phyloP scores from a whole-genome alignment of 2,113 vertebrate species.

The Ailuropoda melanoleuca region DNA sequence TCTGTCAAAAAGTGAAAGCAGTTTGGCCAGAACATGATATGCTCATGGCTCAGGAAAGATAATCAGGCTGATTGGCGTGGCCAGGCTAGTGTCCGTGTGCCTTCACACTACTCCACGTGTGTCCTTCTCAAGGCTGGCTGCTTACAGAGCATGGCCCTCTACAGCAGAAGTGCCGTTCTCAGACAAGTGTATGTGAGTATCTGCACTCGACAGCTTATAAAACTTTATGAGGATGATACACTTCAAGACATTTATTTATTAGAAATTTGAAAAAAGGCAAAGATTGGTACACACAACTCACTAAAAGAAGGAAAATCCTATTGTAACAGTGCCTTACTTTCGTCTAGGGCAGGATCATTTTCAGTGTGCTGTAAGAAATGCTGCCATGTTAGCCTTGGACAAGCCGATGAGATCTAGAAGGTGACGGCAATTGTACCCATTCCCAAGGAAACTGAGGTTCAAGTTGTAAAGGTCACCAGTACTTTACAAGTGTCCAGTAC shows the following conservation, averaged over 20 bases:
- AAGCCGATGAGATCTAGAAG: not conserved
- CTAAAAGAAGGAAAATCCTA: not conserved
- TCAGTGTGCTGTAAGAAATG: not conserved
- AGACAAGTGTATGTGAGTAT: not conserved
- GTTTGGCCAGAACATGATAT: not conserved
- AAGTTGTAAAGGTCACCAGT: not conserved
- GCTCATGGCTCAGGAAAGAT: not conserved
- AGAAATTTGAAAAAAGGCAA: not conserved
- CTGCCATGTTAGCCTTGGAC: not conserved
- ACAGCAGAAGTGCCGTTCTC: not conserved
- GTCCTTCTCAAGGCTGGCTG: not conserved
- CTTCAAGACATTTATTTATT: not conserved
- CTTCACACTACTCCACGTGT: fast-evolving
- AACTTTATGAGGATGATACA: not conserved
- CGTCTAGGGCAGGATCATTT: not conserved
- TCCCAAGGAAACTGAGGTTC: not conserved
- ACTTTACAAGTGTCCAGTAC: not conserved
- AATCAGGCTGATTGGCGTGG: no score
- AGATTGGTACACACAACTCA: not conserved
- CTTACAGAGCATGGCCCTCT: not conserved
- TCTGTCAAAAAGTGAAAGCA: not conserved
- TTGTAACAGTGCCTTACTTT: not conserved
- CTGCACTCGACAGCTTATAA: not conserved
- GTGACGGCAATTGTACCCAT: not conserved
- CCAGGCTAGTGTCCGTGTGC: not conserved